These are phyloP conservation scores for Melinopterus prodromus DNA, from an alignment of 2,888 invertebrate species.

Conservation along the genomic window DNA sequence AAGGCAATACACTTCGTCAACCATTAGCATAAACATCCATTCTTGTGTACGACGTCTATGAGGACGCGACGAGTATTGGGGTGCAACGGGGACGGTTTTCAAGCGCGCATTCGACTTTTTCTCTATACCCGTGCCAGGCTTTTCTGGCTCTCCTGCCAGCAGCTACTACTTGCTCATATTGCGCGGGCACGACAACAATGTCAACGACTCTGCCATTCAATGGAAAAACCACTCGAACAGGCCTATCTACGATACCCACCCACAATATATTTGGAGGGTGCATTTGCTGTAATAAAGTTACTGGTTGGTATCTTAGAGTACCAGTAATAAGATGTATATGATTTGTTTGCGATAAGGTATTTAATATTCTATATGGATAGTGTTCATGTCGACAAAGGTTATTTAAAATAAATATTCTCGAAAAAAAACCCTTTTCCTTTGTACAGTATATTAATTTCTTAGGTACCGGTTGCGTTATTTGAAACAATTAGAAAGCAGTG, in stretches of 20 bases:
- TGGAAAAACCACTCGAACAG: neutral
- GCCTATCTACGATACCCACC: neutral
- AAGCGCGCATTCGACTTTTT: neutral
- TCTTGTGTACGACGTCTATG: constrained; percentile 4
- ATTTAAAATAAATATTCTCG: too few species aligned
- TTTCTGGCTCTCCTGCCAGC: neutral
- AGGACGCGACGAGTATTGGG: neutral
- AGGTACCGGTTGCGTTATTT: too few species aligned
- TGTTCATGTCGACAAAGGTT: too few species aligned
- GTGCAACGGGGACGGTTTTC: neutral
- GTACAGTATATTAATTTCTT: too few species aligned
- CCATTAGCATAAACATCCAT: constrained; percentile 4
- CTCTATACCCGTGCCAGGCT: neutral
- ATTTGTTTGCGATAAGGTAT: too few species aligned
- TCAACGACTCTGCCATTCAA: neutral
- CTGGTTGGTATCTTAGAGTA: neutral
- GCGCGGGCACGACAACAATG: constrained; percentile 4
- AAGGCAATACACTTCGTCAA: constrained; percentile 4
- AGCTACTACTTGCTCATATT: neutral
- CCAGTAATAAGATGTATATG: too few species aligned
- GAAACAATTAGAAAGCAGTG: too few species aligned
- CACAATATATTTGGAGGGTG: neutral
- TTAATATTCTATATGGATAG: too few species aligned
- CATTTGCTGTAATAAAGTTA: neutral
- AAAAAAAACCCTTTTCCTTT: too few species aligned